A percentile compares a stretch with the other conserved stretches of the same genome.
These are phyloP conservation scores for Diaperis boleti DNA, from an alignment of 2,888 invertebrate species.

Conservation along the genomic window DNA sequence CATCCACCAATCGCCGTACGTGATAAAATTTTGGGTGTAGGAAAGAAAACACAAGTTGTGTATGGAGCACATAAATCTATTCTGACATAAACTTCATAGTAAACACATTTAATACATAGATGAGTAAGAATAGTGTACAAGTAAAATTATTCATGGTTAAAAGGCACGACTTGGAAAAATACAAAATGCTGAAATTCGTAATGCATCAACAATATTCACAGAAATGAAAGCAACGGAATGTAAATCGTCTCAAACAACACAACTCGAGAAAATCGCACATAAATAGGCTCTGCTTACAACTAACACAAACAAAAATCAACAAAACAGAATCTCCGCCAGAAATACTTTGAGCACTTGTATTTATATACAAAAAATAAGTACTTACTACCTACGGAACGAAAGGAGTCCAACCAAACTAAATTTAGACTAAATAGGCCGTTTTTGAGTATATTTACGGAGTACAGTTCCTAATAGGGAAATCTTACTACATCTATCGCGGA, in stretches of 20 bases:
- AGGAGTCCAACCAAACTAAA: constrained; percentile 19
- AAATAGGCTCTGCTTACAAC: constrained; percentile 26
- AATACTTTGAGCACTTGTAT: constrained; percentile 28
- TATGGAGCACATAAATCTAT: constrained; percentile 58
- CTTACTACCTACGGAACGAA: constrained; percentile 16
- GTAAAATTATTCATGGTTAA: constrained; percentile 61
- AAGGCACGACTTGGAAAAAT: constrained; percentile 66
- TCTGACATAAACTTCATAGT: constrained; percentile 62
- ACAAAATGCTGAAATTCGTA: constrained; percentile 54
- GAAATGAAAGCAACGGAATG: constrained; percentile 30
- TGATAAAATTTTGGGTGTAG: not conserved
- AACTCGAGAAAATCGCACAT: constrained; percentile 7
- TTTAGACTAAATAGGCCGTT: constrained; percentile 55
- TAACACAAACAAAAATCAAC: constrained; percentile 23
- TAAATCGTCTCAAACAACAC: constrained; percentile 8
- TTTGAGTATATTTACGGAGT: constrained; percentile 49
- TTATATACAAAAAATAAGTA: constrained; percentile 30
- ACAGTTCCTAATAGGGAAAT: constrained; percentile 36
- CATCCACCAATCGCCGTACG: too few relatives aligned
- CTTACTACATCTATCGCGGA: constrained; percentile 52
- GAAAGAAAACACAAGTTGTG: not conserved
- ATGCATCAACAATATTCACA: constrained; percentile 21
- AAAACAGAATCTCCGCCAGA: constrained; percentile 21
- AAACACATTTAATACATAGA: constrained; percentile 61
- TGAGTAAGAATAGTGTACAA: constrained; percentile 59